These are phyloP conservation scores for Archocentrus centrarchus DNA, from an alignment of 2,113 vertebrate genomes.

Conservation along the genomic window DNA sequence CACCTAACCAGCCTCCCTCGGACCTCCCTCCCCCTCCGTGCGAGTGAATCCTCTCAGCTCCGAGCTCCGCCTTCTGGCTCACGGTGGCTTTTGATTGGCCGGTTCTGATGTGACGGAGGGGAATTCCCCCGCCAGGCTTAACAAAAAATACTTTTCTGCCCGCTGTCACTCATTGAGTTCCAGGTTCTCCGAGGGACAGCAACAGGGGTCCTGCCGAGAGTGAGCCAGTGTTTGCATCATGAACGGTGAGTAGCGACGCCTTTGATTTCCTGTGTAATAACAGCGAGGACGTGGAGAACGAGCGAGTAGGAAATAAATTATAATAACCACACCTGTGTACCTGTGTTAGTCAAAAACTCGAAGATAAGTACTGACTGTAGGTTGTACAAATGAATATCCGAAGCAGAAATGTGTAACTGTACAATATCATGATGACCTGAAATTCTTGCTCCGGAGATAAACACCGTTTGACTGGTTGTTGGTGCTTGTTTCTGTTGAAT, in stretches of 20 bases:
- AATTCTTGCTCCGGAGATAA: background rate
- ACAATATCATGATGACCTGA: background rate
- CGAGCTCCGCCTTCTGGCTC: background rate
- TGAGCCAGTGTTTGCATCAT: constrained; percentile 60
- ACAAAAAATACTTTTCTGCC: constrained; percentile 44
- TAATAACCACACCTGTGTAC: background rate
- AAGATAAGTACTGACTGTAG: background rate
- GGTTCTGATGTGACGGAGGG: constrained; percentile 33
- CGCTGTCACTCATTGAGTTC: constrained; percentile 54
- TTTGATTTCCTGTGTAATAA: background rate
- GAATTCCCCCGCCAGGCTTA: constrained; percentile 50
- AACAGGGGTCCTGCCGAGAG: background rate
- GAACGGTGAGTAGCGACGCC: constrained; percentile 75
- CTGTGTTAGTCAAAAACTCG: background rate
- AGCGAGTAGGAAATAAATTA: background rate
- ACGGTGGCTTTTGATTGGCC: constrained; percentile 49
- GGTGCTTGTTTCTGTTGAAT: background rate
- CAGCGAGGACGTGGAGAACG: background rate
- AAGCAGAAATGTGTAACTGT: background rate
- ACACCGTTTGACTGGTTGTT: background rate
- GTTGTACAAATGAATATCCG: background rate
- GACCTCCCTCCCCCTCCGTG: background rate
- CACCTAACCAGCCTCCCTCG: background rate
- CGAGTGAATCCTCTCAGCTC: background rate
- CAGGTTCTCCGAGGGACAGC: constrained; percentile 21